A percentile compares a stretch with the other conserved stretches of the same genome.
These are phyloP conservation scores for Dreissena rostriformis DNA, from an alignment of 1,140 invertebrate species.

Conservation along the genomic window DNA sequence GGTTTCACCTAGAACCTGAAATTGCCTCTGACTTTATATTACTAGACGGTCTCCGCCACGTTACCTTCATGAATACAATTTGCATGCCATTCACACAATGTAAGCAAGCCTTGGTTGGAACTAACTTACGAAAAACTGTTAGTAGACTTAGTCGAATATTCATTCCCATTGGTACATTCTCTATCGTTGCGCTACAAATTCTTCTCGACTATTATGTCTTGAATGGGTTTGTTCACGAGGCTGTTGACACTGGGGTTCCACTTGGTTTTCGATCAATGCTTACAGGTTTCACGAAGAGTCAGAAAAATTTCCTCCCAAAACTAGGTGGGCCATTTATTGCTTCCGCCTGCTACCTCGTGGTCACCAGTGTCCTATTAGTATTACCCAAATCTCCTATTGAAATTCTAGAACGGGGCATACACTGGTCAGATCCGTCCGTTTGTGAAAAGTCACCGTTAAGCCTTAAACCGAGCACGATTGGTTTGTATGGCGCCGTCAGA, in stretches of 20 bases:
- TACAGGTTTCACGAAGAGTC: constrained; percentile 29
- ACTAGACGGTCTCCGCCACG: constrained; percentile 8
- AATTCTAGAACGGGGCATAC: neutral
- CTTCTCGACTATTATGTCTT: constrained; percentile 18
- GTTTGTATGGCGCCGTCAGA: constrained; percentile 2
- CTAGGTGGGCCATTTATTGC: constrained; percentile 50
- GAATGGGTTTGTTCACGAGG: constrained; percentile 7
- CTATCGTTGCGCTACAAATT: constrained; percentile 23
- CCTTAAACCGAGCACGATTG: neutral
- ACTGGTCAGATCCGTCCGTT: no score
- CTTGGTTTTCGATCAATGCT: constrained; percentile 40
- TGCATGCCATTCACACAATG: neutral
- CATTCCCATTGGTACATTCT: constrained; percentile 16
- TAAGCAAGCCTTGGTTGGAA: neutral
- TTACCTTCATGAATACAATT: neutral
- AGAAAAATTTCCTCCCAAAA: constrained; percentile 27
- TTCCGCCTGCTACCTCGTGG: constrained; percentile 11
- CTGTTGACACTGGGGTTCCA: constrained; percentile 32
- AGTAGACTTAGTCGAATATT: neutral
- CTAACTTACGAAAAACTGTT: neutral
- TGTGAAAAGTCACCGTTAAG: neutral
- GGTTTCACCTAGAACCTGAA: neutral
- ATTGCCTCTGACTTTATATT: neutral
- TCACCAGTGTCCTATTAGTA: constrained; percentile 4
- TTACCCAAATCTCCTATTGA: neutral